Percentiles rank a stretch among this genome's conserved stretches.
phyloP scores from a whole-genome alignment of 2,888 invertebrate genomes.

The Crioceris asparagi region DNA sequence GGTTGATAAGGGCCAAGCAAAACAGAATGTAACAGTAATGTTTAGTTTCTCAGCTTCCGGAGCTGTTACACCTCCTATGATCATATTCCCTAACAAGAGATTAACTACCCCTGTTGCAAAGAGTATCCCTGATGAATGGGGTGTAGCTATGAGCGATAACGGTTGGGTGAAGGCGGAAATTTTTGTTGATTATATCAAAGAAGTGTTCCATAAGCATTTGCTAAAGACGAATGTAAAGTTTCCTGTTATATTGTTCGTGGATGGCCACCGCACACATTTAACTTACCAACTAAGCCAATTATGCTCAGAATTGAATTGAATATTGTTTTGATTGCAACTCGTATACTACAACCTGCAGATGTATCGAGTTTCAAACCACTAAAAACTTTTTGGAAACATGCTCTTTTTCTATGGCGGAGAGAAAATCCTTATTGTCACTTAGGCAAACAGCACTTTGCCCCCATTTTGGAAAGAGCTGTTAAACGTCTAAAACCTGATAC shows the following conservation, averaged over 20 bases:
- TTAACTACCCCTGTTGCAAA: constrained; percentile 19
- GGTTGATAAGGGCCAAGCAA: constrained; percentile 17
- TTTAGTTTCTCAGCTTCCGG: constrained; percentile 23
- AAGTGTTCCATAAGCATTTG: constrained; percentile 21
- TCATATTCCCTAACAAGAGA: constrained; percentile 19
- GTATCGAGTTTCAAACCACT: constrained; percentile 13
- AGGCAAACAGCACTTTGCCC: constrained; percentile 15
- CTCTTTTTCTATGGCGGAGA: constrained; percentile 14
- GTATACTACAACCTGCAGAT: constrained; percentile 14
- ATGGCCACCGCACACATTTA: constrained; percentile 14
- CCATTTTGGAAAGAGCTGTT: constrained; percentile 17
- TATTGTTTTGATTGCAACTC: constrained; percentile 12
- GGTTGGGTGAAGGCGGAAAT: constrained; percentile 27
- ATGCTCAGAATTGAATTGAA: constrained; percentile 12
- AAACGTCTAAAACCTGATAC: constrained; percentile 14
- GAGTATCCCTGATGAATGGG: constrained; percentile 19
- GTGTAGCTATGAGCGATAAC: constrained; percentile 24
- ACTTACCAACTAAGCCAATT: constrained; percentile 11
- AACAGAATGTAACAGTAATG: constrained; percentile 23
- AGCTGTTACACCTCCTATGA: constrained; percentile 12
- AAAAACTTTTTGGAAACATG: constrained; percentile 10
- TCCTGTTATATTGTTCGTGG: constrained; percentile 24
- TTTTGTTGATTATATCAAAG: constrained; percentile 24
- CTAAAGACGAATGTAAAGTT: constrained; percentile 18
- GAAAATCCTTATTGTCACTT: constrained; percentile 11